These are phyloP conservation scores for Acropora tenuis DNA, from an alignment of 64 coral and sea anemone species.

Conservation along the genomic window DNA sequence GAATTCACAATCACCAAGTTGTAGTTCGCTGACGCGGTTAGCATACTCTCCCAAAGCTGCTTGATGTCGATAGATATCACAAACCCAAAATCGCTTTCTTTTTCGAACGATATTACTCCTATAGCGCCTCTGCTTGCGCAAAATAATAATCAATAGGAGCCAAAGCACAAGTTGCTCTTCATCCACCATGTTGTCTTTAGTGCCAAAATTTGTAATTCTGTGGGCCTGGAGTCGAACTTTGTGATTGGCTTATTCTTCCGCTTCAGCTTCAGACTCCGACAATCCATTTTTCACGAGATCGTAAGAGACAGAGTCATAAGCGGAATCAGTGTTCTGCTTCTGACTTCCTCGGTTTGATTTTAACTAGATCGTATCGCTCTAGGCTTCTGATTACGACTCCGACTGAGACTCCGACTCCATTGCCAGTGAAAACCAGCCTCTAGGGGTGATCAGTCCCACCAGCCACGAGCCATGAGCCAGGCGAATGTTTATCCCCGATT, in stretches of 20 bases:
- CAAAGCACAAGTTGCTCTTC: constrained; percentile 29
- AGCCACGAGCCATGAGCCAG: too few species aligned
- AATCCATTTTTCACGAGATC: too few species aligned
- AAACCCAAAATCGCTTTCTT: constrained; percentile 37
- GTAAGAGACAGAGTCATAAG: too few species aligned
- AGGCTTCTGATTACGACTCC: background rate
- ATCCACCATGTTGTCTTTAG: constrained; percentile 41
- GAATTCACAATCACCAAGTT: constrained; percentile 43
- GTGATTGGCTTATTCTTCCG: constrained; percentile 1
- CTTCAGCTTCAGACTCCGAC: background rate
- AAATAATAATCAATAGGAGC: constrained; percentile 47
- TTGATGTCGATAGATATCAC: constrained; percentile 29
- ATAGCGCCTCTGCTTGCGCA: constrained; percentile 13
- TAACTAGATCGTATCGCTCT: constrained; percentile 1
- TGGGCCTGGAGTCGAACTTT: background rate
- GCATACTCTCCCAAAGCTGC: constrained; percentile 32
- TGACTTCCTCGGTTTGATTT: background rate
- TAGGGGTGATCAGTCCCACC: too few species aligned
- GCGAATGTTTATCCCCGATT: too few species aligned
- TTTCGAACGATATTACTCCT: constrained; percentile 23
- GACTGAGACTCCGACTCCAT: background rate
- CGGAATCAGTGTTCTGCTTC: background rate
- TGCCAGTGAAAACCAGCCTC: too few species aligned
- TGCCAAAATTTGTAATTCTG: constrained; percentile 16
- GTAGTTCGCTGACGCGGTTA: constrained; percentile 47